Conservation (phyloP, 2,888 invertebrate species). For the Helleia helle region DNA sequence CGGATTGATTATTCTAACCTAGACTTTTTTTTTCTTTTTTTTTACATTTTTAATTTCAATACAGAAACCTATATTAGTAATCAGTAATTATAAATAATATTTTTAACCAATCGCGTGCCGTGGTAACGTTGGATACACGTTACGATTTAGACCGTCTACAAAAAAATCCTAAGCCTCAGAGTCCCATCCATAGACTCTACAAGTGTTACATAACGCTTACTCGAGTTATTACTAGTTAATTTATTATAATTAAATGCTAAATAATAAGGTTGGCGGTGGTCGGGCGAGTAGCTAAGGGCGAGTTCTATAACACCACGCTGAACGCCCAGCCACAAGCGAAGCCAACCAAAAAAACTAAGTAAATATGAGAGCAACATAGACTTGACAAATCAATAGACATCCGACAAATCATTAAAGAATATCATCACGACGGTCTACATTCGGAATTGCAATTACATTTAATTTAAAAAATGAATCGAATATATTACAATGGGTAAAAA, state of each 20-base stretch:
- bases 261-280: conserved; percentile 6
- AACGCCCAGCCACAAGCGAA: conserved; percentile 2
- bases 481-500: conserved; percentile 6
- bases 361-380: conserved; percentile 12
- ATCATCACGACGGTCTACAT: conserved; percentile 11
- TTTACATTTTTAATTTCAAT: conserved; percentile 40
- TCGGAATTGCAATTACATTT: background rate
- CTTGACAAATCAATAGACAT: conserved; percentile 4
- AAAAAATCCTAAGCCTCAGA: conserved; percentile 11
- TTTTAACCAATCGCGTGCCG: conserved; percentile 33
- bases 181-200: background rate
- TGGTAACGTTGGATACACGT: conserved; percentile 16
- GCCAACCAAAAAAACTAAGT: conserved; percentile 10
- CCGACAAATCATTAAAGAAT: conserved; percentile 3
- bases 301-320: no score
- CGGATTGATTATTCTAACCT: conserved; percentile 33
- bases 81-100: conserved; percentile 40
- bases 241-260: conserved; percentile 12
- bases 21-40: conserved; percentile 38
- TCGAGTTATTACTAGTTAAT: conserved; percentile 11
- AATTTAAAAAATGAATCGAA: conserved; percentile 3
- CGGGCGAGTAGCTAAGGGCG: background rate
- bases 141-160: conserved; percentile 17
- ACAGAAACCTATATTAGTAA: conserved; percentile 53
- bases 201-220: conserved; percentile 8